Evolutionary conservation across 2,797 vertebrate genomes (phyloP).

Genomic region (Sarcophilus harrisii): DNA sequence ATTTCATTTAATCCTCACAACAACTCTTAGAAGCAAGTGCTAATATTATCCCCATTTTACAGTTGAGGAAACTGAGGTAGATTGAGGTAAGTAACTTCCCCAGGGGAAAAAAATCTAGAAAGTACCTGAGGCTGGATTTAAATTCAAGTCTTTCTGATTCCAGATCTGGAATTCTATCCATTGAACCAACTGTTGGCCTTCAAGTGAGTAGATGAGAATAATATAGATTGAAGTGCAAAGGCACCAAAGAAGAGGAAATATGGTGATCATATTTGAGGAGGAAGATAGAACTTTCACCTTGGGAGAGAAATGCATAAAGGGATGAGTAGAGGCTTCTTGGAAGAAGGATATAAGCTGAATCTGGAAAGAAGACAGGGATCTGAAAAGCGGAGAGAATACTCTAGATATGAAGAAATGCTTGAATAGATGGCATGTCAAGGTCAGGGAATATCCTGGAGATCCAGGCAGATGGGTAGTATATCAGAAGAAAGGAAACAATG

Average conservation of each 20-base stretch:
- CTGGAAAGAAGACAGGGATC: neutral
- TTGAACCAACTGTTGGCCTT: neutral
- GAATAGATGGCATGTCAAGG: neutral
- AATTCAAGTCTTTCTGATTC: no score
- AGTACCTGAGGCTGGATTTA: no score
- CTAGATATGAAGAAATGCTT: neutral
- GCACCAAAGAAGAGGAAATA: neutral
- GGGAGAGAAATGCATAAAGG: neutral
- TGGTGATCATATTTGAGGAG: neutral
- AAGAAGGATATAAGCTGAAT: neutral
- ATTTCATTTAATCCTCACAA: no score
- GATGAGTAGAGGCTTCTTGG: neutral
- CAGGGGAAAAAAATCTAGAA: no score
- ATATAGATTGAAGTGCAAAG: neutral
- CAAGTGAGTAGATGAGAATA: neutral
- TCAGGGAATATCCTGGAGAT: no score
- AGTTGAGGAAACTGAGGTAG: no score
- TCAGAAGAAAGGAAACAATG: neutral
- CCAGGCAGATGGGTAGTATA: neutral
- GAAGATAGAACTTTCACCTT: neutral
- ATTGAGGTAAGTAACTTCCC: no score
- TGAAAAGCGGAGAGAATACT: neutral
- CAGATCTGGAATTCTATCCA: no score
- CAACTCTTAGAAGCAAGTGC: no score
- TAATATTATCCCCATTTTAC: no score